phyloP scores from a whole-genome alignment of 1,140 invertebrate species.

The Meloidogyne hapla region DNA sequence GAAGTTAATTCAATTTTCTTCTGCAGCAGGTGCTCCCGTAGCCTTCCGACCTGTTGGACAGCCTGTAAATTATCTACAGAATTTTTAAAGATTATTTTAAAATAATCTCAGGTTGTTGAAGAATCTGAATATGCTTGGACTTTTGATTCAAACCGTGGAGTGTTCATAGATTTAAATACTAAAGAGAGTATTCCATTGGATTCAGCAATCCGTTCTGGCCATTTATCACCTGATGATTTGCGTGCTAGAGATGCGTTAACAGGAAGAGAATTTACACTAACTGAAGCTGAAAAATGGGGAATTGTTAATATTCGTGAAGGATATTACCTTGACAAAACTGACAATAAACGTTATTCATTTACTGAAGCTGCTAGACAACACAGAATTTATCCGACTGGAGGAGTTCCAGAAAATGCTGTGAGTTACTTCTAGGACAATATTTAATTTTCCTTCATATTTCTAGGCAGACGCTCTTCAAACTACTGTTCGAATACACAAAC shows the following conservation, averaged over 20 bases:
- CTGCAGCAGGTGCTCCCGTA: constrained; percentile 57
- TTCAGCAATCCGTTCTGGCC: constrained; percentile 70
- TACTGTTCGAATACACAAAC: constrained; percentile 58
- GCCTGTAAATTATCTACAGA: constrained; percentile 24
- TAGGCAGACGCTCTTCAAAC: constrained; percentile 73
- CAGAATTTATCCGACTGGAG: constrained; percentile 60
- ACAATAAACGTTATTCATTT: constrained; percentile 75
- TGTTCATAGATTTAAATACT: constrained; percentile 65
- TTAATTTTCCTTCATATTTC: not conserved
- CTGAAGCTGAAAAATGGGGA: constrained; percentile 72
- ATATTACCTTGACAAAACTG: constrained; percentile 72
- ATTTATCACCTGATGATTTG: constrained; percentile 63
- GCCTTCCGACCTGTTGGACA: constrained; percentile 66
- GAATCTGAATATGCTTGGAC: constrained; percentile 57
- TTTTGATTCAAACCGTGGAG: constrained; percentile 54
- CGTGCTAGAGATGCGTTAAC: constrained; percentile 75
- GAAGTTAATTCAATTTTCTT: constrained; percentile 62
- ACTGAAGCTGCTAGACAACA: constrained; percentile 67
- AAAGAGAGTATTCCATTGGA: constrained; percentile 75
- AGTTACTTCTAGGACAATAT: not conserved
- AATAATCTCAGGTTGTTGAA: constrained; percentile 46
- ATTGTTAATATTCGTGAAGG: constrained; percentile 74
- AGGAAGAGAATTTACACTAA: constrained; percentile 71
- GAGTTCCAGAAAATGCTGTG: constrained; percentile 64
- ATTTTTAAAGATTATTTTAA: not conserved